Evolutionary conservation across 1,140 invertebrate species (phyloP).

Genomic region (Drosophila grimshawi): DNA sequence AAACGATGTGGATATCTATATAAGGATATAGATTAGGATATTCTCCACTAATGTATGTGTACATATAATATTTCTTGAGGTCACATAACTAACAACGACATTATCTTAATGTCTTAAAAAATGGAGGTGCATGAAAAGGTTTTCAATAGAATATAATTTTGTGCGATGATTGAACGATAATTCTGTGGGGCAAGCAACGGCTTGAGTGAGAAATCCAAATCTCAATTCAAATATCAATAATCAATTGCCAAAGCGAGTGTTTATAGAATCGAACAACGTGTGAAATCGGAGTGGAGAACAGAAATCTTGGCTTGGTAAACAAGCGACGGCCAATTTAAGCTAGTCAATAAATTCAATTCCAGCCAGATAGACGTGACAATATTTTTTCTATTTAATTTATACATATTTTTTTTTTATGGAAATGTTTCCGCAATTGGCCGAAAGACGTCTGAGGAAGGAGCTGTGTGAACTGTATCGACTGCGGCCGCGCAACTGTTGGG

Average conservation of each 20-base stretch:
- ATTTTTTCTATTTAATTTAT: background rate
- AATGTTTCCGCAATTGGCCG: conserved; percentile 6
- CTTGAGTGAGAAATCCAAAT: background rate
- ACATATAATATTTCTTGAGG: too few relatives aligned
- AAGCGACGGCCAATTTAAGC: background rate
- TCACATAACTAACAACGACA: too few relatives aligned
- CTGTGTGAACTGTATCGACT: background rate
- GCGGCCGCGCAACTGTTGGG: conserved; percentile 21
- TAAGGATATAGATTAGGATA: too few relatives aligned
- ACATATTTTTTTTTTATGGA: background rate
- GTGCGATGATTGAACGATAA: too few relatives aligned
- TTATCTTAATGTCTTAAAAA: too few relatives aligned
- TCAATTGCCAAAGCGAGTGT: background rate
- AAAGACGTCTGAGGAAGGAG: conserved; percentile 13
- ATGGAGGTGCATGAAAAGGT: too few relatives aligned
- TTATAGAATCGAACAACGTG: background rate
- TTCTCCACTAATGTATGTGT: too few relatives aligned
- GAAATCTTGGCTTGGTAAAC: background rate
- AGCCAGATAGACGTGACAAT: background rate
- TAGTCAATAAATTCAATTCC: background rate
- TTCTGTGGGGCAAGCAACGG: too few relatives aligned
- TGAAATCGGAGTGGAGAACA: background rate
- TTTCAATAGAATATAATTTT: too few relatives aligned
- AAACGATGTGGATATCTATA: too few relatives aligned
- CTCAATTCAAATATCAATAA: background rate